These are phyloP conservation scores for Varroa destructor DNA, from an alignment of 1,140 invertebrate genomes.

Conservation along the genomic window DNA sequence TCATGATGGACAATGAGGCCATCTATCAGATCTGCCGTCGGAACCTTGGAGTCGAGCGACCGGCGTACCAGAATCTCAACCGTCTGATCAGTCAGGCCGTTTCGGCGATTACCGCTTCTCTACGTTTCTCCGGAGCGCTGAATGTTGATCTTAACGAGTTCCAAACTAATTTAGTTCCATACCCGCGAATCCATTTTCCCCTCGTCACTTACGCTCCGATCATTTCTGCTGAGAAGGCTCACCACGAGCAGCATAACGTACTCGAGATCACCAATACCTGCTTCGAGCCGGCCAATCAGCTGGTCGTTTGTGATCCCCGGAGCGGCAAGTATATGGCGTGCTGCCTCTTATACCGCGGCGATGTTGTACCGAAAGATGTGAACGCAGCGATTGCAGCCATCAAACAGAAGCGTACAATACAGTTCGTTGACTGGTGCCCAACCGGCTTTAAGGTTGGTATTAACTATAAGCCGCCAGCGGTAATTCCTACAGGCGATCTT, in stretches of 20 bases:
- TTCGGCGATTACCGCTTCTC: conserved; percentile 35
- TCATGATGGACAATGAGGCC: conserved; percentile 44
- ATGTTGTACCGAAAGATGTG: conserved; percentile 45
- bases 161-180: conserved; percentile 38
- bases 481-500: conserved; percentile 53
- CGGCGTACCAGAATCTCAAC: conserved; percentile 42
- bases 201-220: conserved; percentile 41
- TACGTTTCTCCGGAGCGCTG: conserved; percentile 34
- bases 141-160: conserved; percentile 39
- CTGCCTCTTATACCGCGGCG: conserved; percentile 44
- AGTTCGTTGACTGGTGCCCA: conserved; percentile 45
- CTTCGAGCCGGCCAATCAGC: conserved; percentile 43
- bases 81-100: conserved; percentile 41
- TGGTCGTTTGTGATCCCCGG: conserved; percentile 49
- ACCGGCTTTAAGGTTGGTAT: conserved; percentile 38
- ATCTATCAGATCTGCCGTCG: conserved; percentile 46
- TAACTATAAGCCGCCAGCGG: conserved; percentile 42
- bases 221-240: conserved; percentile 40
- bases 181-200: conserved; percentile 52
- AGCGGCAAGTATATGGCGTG: conserved; percentile 49
- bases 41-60: conserved; percentile 43
- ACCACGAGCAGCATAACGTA: conserved; percentile 43
- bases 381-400: conserved; percentile 43
- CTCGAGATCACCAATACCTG: conserved; percentile 42
- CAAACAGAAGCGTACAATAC: conserved; percentile 40